Percentiles rank a stretch among this genome's conserved stretches.
These are phyloP conservation scores for Suncus etruscus DNA, from an alignment of 2,113 vertebrate genomes.

Conservation along the genomic window DNA sequence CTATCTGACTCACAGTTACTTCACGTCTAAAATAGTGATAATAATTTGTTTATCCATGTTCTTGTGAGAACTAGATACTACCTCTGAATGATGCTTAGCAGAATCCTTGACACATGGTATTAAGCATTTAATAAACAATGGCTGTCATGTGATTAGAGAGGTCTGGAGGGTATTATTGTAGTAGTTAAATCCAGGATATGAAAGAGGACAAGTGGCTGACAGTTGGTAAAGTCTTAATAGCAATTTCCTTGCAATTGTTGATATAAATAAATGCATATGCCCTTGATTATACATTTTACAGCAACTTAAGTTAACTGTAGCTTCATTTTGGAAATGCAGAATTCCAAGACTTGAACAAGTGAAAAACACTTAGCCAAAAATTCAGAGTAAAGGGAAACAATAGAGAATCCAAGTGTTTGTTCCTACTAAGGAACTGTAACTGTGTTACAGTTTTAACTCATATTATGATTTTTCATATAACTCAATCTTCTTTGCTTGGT, in stretches of 20 bases:
- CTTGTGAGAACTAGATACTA: constrained; percentile 10
- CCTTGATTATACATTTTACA: constrained; percentile 64
- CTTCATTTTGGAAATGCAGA: constrained; percentile 71
- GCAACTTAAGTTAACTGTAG: constrained; percentile 67
- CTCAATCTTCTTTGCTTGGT: constrained; percentile 20
- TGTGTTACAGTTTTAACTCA: constrained; percentile 13
- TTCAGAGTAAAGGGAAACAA: constrained; percentile 71
- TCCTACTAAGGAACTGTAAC: background rate
- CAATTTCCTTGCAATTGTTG: constrained; percentile 75
- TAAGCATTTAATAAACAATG: constrained; percentile 27
- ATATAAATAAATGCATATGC: constrained; percentile 72
- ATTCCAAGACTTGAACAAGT: constrained; percentile 54
- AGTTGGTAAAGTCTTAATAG: constrained; percentile 55
- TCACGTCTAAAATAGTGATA: background rate
- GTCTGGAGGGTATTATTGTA: constrained; percentile 47
- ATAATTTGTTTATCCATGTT: background rate
- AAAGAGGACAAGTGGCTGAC: constrained; percentile 63
- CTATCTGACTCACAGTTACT: background rate
- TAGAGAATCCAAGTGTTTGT: constrained; percentile 56
- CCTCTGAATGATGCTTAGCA: background rate
- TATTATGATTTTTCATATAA: constrained; percentile 17
- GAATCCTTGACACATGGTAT: background rate
- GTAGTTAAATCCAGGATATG: constrained; percentile 58
- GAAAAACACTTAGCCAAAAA: constrained; percentile 58
- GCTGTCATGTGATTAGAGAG: background rate